Conservation (phyloP, 2,888 invertebrate genomes). For the Dicycla oo region DNA sequence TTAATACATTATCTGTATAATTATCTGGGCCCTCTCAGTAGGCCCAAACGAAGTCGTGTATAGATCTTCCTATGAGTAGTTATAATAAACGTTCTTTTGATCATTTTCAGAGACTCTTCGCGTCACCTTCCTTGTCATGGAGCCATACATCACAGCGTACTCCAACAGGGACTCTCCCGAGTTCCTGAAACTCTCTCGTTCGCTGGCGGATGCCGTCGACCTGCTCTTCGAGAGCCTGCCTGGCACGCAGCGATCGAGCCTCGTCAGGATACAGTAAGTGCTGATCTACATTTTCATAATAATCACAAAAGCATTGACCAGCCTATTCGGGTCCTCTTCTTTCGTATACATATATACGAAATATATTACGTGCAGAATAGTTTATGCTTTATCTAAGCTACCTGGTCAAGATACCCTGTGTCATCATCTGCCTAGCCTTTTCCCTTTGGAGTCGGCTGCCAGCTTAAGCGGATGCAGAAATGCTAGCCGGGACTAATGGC, state of each 20-base stretch:
- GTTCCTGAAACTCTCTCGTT: slow-evolving; percentile 91
- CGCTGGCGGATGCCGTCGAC: slow-evolving; percentile 91
- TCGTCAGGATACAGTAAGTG: slow-evolving; percentile 93
- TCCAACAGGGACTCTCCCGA: slow-evolving; percentile 90
- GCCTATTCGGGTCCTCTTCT: background rate
- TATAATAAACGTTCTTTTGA: background rate
- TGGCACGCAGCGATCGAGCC: slow-evolving; percentile 91
- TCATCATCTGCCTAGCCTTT: background rate
- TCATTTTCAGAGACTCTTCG: slow-evolving; percentile 83
- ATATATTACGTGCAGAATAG: background rate
- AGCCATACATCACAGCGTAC: slow-evolving; percentile 91
- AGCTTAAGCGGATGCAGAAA: background rate
- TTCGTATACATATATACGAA: background rate
- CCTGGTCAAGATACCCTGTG: background rate
- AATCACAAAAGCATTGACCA: background rate
- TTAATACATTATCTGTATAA: too few relatives aligned
- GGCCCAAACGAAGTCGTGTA: background rate
- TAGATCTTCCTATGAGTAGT: background rate
- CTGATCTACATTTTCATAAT: background rate
- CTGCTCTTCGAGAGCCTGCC: slow-evolving; percentile 87
- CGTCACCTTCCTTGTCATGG: slow-evolving; percentile 90
- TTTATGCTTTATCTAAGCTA: background rate
- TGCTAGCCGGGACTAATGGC: too few relatives aligned
- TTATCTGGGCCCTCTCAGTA: too few relatives aligned
- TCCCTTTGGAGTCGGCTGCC: background rate